Base-by-base conservation (phyloP, 2,113 vertebrate genomes). In the Dinomys branickii region DNA sequence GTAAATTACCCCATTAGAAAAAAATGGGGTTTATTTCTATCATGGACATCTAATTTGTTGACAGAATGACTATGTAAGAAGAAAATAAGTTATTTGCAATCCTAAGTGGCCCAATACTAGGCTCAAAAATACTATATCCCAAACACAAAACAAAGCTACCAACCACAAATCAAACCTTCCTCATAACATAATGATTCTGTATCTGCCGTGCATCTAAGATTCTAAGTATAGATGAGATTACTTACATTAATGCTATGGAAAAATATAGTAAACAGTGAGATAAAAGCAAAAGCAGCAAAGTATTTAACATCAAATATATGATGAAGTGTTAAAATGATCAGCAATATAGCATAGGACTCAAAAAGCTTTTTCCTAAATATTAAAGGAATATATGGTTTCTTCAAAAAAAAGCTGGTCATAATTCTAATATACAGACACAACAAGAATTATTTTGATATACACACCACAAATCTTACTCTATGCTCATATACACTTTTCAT, bases 361-460 rank as follows among this genome's bases (percentile, higher is more conserved):
- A 30, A 61, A 63, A n/a, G 3, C 19, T 8, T 80, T 26, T 91
- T 75, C 56, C 44, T 90, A 71, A 93, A 91, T 65, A 56, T n/a
- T 52, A 35, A 80, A 89, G 16, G 19, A 89, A 87, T 81, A 69
- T 56, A 44, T 5, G 26, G 41, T 54, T 83, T 12, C 78, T 91
- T 93, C 52, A 90, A 97, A 77, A 44, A 87, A 86, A 95, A 80
- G 83, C 30, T 89, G 20, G 50, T 83, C 47, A 78, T 67, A 59
- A 94, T 89, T 52, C 92, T 59, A 78, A 69, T 41, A 78, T 30
- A 7, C 54, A 96, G 38, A 80, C 22, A 65, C 44, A 94, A 44
- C 44, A 17, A 85, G 35, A 86, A 47, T 82, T 77, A 91, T 73
- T 93, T 94, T 75, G 54, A 24, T 56, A 88, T 1, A 69, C 0